These are phyloP conservation scores for Drosophila busckii DNA, from an alignment of 1,140 invertebrate genomes.

Conservation along the genomic window DNA sequence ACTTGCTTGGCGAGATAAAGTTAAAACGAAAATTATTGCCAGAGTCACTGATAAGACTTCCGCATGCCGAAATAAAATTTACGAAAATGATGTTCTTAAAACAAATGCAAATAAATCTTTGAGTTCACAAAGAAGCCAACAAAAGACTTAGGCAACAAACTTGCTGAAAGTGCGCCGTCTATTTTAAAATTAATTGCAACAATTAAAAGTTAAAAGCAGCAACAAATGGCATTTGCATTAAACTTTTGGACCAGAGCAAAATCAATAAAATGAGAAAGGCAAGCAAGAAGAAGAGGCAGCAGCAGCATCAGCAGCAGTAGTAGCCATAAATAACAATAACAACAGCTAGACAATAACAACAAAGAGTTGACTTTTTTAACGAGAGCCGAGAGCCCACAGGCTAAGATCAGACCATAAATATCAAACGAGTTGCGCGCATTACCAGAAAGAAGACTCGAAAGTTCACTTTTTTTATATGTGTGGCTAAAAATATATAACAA, in stretches of 20 bases:
- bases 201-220: slow-evolving; percentile 40
- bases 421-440: slow-evolving; percentile 62
- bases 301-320: slow-evolving; percentile 17
- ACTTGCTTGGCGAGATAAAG: slow-evolving; percentile 56
- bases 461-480: slow-evolving; percentile 47
- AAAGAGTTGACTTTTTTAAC: slow-evolving; percentile 36
- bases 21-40: slow-evolving; percentile 26
- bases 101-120: slow-evolving; percentile 15
- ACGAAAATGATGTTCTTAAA: slow-evolving; percentile 63
- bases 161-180: slow-evolving; percentile 24
- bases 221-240: slow-evolving; percentile 38
- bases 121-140: slow-evolving; percentile 28
- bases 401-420: slow-evolving; percentile 68
- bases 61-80: slow-evolving; percentile 67
- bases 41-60: slow-evolving; percentile 60
- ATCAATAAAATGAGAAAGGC: slow-evolving; percentile 60
- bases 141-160: slow-evolving; percentile 59
- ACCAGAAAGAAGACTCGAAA: slow-evolving; percentile 55
- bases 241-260: slow-evolving; percentile 29
- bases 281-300: slow-evolving; percentile 24
- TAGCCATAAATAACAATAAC: slow-evolving; percentile 41
- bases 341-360: slow-evolving; percentile 47
- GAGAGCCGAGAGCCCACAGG: slow-evolving; percentile 33
- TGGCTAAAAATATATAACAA: not conserved
- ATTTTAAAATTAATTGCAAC: slow-evolving; percentile 61